Base-by-base conservation (phyloP, 2,797 vertebrate genomes). In the Pampus argenteus region DNA sequence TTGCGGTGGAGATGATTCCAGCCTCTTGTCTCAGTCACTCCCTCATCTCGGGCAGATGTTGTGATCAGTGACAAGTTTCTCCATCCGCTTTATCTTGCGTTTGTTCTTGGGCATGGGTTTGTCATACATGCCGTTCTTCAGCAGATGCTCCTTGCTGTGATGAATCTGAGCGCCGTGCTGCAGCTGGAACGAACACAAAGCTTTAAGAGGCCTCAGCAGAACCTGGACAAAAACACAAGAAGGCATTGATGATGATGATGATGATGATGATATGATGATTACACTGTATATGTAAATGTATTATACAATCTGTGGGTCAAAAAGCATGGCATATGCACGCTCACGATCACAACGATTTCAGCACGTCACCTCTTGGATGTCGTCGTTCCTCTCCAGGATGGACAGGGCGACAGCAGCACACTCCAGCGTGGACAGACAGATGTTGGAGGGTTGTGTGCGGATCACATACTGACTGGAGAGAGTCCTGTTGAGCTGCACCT, bases 101-200 rank as follows among this genome's bases (percentile, higher is more conserved):
- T 97, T 99, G 93, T 98, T 99, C 88, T 96, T 97, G 92, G 98
- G 98, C 97, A 99, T 96, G 26, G 96, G 96, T 63, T 98, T 99
- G 86, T 96, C 93, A 36, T 98, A 98, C 86, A 97, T 94, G 74
- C 97, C 97, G 57, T 94, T 97, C 90, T 92, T 96, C 75, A 99
- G 94, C 58, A 98, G 96, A 66, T 98, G 95, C 29, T 99, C 97
- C 84, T 99, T 99, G 94, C 98, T 99, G 91, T 98, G 97, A 79
- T 98, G 98, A 51, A 99, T 87, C 89, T 98, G 96, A 84, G 98
- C 97, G 14, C 98, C 98, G 59, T 99, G 95, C 83, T 99, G 95
- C 82, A 99, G 96, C 83, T 99, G 98, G 91, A 99, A 99, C 76
- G 97, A 95, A 75, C 98, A 99, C 34, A 99, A 91, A n/a, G 98